Conservation (phyloP, 2,113 vertebrate genomes). For the Eulacestoma nigropectus region DNA sequence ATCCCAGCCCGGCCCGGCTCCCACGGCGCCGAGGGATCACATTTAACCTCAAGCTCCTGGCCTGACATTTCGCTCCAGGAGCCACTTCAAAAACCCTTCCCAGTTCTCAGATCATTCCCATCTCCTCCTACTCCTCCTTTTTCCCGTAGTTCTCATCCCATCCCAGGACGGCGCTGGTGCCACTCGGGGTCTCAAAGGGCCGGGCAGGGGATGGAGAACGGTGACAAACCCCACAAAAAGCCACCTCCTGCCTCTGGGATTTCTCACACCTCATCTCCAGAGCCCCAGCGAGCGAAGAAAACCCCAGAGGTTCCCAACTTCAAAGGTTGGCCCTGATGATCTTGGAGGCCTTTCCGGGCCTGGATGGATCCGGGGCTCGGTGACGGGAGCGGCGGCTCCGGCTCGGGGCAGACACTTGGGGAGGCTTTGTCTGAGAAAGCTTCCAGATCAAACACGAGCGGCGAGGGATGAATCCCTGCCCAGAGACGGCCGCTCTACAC, state of each 20-base stretch:
- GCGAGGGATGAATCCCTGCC: neutral
- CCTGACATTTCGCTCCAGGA: neutral
- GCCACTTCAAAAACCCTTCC: neutral
- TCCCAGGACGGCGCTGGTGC: fast-evolving
- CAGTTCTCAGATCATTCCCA: neutral
- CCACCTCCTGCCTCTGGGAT: neutral
- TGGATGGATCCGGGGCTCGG: fast-evolving
- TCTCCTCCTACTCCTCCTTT: neutral
- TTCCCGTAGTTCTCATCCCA: fast-evolving
- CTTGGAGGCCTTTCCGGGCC: neutral
- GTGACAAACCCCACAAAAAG: neutral
- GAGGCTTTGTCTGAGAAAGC: neutral
- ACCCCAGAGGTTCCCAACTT: neutral
- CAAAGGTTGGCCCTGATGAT: neutral
- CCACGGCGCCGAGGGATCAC: neutral
- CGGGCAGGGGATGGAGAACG: fast-evolving
- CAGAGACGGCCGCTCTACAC: neutral
- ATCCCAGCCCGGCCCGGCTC: neutral
- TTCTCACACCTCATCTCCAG: neutral
- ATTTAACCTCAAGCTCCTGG: neutral
- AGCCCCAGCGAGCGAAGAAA: neutral
- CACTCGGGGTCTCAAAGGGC: fast-evolving
- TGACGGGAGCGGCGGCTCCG: neutral
- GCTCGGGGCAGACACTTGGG: neutral
- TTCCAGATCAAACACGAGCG: neutral